Conservation (phyloP, 2,113 vertebrate genomes). For the Pterophyllum scalare region DNA sequence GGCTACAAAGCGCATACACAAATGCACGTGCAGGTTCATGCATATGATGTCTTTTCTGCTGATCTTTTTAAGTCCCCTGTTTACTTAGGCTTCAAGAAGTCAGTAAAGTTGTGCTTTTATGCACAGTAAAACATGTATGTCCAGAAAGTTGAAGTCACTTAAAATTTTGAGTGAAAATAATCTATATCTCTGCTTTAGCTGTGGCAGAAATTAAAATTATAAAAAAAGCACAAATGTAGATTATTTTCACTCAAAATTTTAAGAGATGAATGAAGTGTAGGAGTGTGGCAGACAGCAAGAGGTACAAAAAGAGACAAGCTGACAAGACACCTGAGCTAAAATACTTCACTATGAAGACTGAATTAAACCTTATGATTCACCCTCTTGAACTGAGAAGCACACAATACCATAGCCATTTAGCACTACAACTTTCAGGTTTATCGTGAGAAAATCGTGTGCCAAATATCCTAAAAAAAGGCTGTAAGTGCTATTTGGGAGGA, state of each 20-base stretch:
- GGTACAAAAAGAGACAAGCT: neutral
- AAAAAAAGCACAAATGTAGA: too few species aligned
- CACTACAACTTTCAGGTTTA: conserved; percentile 18
- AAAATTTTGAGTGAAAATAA: too few species aligned
- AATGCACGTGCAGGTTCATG: neutral
- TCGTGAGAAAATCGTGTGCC: neutral
- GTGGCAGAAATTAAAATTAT: too few species aligned
- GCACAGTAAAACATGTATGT: neutral
- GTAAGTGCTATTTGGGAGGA: conserved; percentile 15
- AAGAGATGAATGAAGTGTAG: neutral
- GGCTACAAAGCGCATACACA: neutral
- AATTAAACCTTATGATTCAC: conserved; percentile 63
- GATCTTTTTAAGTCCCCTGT: neutral
- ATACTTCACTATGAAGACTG: conserved; percentile 42
- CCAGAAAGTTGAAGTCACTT: too few species aligned
- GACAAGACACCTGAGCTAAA: conserved; percentile 21
- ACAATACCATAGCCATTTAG: conserved; percentile 41
- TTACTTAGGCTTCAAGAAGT: neutral
- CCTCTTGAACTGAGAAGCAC: conserved; percentile 42
- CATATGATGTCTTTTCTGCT: conserved; percentile 26
- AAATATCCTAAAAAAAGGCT: conserved; percentile 14
- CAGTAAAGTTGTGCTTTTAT: neutral
- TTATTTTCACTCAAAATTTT: too few species aligned
- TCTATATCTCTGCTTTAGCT: too few species aligned
- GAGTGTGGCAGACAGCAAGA: neutral